Evolutionary conservation across 2,797 vertebrate genomes (phyloP).

Genomic region (Coregonus suidteri): DNA sequence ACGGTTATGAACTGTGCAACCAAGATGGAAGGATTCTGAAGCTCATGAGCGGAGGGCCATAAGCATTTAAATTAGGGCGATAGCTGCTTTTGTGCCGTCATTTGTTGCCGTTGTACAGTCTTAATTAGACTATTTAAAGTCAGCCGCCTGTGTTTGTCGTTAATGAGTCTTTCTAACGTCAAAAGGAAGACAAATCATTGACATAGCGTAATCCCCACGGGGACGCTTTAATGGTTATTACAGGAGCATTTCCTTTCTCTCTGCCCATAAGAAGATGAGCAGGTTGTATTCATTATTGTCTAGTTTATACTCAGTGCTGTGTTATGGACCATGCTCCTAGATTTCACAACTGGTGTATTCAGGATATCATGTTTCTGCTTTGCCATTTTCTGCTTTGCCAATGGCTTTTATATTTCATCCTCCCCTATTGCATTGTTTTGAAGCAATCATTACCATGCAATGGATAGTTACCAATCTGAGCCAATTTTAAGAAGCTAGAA

Average conservation of each 20-base stretch:
- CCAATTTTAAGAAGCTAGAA: neutral
- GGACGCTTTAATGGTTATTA: slow-evolving; percentile 51
- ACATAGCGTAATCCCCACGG: slow-evolving; percentile 46
- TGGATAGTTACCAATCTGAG: neutral
- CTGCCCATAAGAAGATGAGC: too few species aligned
- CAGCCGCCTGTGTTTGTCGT: slow-evolving; percentile 67
- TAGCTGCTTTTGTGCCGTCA: slow-evolving; percentile 68
- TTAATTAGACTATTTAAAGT: slow-evolving; percentile 79
- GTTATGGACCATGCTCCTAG: too few species aligned
- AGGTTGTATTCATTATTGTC: too few species aligned
- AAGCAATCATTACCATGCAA: neutral
- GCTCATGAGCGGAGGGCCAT: slow-evolving; percentile 52
- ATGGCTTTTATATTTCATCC: neutral
- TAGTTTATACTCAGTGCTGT: too few species aligned
- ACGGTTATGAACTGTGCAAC: slow-evolving; percentile 9
- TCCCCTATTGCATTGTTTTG: neutral
- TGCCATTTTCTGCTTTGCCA: too few species aligned
- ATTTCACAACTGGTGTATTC: too few species aligned
- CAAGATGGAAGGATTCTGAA: slow-evolving; percentile 52
- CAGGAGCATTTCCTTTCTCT: too few species aligned
- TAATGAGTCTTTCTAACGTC: slow-evolving; percentile 65
- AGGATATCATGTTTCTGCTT: too few species aligned
- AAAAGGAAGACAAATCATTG: slow-evolving; percentile 63
- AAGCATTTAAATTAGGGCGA: slow-evolving; percentile 70
- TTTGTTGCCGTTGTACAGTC: slow-evolving; percentile 71